phyloP scores from a whole-genome alignment of 2,888 invertebrate genomes.

The Bembecia ichneumoniformis region DNA sequence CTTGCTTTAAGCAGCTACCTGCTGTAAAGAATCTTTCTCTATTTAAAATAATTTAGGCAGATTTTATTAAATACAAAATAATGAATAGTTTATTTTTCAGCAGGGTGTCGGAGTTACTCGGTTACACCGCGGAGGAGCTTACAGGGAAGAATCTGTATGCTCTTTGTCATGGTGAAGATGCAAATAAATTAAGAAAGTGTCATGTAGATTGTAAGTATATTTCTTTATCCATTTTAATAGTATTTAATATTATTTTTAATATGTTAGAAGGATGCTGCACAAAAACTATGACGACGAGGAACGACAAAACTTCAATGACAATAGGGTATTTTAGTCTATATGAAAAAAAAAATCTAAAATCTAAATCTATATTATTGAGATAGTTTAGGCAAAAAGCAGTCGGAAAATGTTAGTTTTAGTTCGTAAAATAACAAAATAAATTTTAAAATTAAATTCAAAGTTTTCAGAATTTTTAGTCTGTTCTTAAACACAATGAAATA shows the following conservation, averaged over 20 bases:
- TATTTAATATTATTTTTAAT: not conserved
- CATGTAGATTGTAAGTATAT: constrained; percentile 93
- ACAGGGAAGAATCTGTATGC: constrained; percentile 95
- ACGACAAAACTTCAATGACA: constrained; percentile 4
- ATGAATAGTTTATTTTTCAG: constrained; percentile 20
- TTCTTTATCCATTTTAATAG: not conserved
- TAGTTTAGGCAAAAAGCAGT: too few relatives aligned
- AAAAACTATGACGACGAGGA: constrained; percentile 5
- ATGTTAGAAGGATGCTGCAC: not conserved
- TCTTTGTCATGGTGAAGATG: constrained; percentile 96
- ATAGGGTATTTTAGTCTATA: too few relatives aligned
- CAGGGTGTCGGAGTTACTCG: constrained; percentile 93
- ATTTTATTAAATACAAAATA: not conserved
- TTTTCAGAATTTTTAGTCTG: too few relatives aligned
- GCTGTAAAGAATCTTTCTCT: too few relatives aligned
- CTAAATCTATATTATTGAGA: too few relatives aligned
- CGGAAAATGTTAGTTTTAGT: too few relatives aligned
- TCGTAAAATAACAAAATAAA: too few relatives aligned
- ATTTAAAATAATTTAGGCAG: too few relatives aligned
- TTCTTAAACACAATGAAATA: too few relatives aligned
- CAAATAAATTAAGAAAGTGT: constrained; percentile 92
- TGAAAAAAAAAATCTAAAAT: too few relatives aligned
- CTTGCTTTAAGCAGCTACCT: too few relatives aligned
- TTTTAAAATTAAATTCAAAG: too few relatives aligned
- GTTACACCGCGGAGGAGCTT: constrained; percentile 93